phyloP scores from a whole-genome alignment of 1,140 invertebrate species.

The Tribolium castaneum region DNA sequence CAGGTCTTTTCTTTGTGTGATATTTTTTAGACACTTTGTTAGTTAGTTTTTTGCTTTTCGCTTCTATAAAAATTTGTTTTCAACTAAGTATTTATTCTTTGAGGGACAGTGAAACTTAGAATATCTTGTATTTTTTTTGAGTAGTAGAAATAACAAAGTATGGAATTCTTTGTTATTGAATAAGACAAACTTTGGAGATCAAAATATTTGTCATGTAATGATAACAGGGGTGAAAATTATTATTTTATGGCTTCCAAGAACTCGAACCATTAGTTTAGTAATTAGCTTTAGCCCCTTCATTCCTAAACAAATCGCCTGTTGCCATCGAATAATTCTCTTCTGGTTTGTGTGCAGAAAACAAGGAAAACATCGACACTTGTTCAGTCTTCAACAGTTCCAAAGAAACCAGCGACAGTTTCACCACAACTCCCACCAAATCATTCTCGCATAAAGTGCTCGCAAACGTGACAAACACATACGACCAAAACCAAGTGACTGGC shows the following conservation, averaged over 20 bases:
- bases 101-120: not conserved
- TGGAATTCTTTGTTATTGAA: not conserved
- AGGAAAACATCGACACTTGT: not conserved
- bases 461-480: slow-evolving; percentile 22
- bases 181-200: not conserved
- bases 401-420: not conserved
- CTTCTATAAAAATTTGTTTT: too few species aligned
- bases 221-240: not conserved
- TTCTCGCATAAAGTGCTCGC: not conserved
- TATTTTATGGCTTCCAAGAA: not conserved
- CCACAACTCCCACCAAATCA: not conserved
- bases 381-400: not conserved
- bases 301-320: not conserved
- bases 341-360: not conserved
- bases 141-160: not conserved
- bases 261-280: not conserved
- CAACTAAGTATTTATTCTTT: too few species aligned
- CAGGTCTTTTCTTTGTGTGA: too few species aligned
- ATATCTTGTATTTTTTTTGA: not conserved
- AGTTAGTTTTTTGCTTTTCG: too few species aligned
- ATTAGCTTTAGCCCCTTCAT: not conserved
- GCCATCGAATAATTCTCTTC: not conserved
- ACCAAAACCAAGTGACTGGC: not conserved
- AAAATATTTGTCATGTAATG: not conserved
- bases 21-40: too few species aligned